Conservation (phyloP, 2,888 invertebrate genomes). For the Portevinia maculata region DNA sequence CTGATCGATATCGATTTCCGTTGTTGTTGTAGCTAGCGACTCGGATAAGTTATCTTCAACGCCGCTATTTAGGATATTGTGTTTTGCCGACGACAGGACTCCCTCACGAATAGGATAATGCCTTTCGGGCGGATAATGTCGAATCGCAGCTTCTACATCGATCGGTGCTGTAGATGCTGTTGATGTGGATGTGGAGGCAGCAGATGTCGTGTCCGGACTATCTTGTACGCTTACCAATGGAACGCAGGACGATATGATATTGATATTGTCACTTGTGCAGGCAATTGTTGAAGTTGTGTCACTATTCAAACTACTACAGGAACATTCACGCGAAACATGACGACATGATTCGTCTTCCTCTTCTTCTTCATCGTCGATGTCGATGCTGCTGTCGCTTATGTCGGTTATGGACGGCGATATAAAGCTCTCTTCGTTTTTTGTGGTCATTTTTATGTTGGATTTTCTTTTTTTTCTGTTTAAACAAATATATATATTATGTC, state of each 20-base stretch:
- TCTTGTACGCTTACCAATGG: constrained; percentile 75
- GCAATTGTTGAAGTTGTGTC: constrained; percentile 73
- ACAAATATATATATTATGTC: constrained; percentile 25
- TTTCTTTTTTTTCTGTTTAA: constrained; percentile 14
- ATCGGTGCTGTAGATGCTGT: constrained; percentile 80
- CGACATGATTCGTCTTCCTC: constrained; percentile 76
- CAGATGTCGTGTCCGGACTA: constrained; percentile 70
- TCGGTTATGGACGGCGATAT: constrained; percentile 75
- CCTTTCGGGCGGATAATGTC: constrained; percentile 60
- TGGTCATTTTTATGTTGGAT: constrained; percentile 43
- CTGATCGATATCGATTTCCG: constrained; percentile 80
- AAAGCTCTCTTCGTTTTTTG: constrained; percentile 68
- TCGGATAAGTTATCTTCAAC: constrained; percentile 77
- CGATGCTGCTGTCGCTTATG: constrained; percentile 79
- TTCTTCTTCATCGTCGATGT: constrained; percentile 78
- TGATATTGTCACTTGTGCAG: constrained; percentile 75
- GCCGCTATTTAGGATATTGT: constrained; percentile 28
- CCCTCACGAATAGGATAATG: constrained; percentile 21
- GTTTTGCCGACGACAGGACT: constrained; percentile 34
- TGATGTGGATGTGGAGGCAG: constrained; percentile 35
- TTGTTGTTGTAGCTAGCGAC: constrained; percentile 81
- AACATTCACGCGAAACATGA: constrained; percentile 73
- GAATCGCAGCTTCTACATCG: constrained; percentile 80
- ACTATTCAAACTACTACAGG: constrained; percentile 75
- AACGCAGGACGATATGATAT: constrained; percentile 70